These are phyloP conservation scores for Heliconius congener DNA, from an alignment of 1,140 invertebrate genomes.

Conservation along the genomic window DNA sequence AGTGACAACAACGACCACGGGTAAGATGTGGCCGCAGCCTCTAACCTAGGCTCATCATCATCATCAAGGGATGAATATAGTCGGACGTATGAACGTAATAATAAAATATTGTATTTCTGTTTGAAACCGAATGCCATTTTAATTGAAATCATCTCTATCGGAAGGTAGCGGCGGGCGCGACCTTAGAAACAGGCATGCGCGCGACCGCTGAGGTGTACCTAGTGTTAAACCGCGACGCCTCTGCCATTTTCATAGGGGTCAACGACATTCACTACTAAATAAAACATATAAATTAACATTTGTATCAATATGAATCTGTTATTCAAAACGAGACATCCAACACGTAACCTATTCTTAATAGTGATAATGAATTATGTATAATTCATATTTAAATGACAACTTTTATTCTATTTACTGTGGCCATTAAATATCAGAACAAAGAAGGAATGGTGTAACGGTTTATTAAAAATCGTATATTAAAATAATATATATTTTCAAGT, in stretches of 20 bases:
- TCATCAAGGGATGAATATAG: slow-evolving; percentile 15
- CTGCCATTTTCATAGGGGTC: slow-evolving; percentile 65
- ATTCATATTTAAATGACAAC: slow-evolving; percentile 28
- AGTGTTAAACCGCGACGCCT: slow-evolving; percentile 64
- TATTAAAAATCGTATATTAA: no score
- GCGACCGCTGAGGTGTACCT: slow-evolving; percentile 59
- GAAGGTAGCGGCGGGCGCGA: slow-evolving; percentile 61
- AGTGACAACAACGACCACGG: slow-evolving; percentile 76
- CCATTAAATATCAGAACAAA: background rate
- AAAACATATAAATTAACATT: slow-evolving; percentile 44
- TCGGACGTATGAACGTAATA: slow-evolving; percentile 37
- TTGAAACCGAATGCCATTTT: slow-evolving; percentile 58
- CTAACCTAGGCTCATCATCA: slow-evolving; percentile 41
- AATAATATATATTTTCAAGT: no score
- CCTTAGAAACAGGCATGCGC: slow-evolving; percentile 77
- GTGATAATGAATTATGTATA: slow-evolving; percentile 22
- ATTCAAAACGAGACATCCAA: slow-evolving; percentile 33
- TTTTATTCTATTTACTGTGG: background rate
- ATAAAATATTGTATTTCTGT: slow-evolving; percentile 19
- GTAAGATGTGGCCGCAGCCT: slow-evolving; percentile 73
- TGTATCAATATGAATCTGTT: slow-evolving; percentile 27
- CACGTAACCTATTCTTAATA: slow-evolving; percentile 29
- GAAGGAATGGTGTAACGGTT: no score
- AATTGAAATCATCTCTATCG: slow-evolving; percentile 72
- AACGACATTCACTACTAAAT: slow-evolving; percentile 63